Evolutionary conservation across 2,113 vertebrate genomes (phyloP).

Genomic region (Desmodus rotundus): DNA sequence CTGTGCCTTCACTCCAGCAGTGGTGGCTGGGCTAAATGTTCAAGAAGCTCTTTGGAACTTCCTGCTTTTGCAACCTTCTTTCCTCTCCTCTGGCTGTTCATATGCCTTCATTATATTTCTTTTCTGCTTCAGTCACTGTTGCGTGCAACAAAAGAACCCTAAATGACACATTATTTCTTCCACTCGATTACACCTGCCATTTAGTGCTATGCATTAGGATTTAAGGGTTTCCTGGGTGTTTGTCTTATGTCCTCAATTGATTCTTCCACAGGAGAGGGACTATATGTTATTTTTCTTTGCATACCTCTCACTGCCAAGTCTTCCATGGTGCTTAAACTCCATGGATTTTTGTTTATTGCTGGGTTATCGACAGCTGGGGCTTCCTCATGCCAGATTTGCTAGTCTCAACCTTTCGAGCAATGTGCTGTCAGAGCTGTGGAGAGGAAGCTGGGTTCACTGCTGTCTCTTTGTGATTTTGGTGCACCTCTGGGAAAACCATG

Average conservation of each 20-base stretch:
- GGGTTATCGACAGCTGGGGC: background rate
- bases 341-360: background rate
- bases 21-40: background rate
- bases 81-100: background rate
- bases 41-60: background rate
- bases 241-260: background rate
- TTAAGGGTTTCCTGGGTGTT: background rate
- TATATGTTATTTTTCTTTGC: background rate
- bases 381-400: background rate
- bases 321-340: background rate
- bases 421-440: background rate
- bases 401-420: background rate
- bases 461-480: background rate
- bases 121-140: background rate
- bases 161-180: background rate
- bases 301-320: background rate
- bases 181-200: background rate
- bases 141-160: background rate
- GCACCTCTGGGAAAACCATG: constrained; percentile 25
- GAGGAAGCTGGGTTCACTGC: background rate
- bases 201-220: background rate
- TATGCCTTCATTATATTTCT: background rate
- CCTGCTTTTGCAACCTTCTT: background rate
- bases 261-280: background rate
- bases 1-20: background rate